Evolutionary conservation across 2,888 invertebrate genomes (phyloP).

Genomic region (Drosophila quasianomalipes): DNA sequence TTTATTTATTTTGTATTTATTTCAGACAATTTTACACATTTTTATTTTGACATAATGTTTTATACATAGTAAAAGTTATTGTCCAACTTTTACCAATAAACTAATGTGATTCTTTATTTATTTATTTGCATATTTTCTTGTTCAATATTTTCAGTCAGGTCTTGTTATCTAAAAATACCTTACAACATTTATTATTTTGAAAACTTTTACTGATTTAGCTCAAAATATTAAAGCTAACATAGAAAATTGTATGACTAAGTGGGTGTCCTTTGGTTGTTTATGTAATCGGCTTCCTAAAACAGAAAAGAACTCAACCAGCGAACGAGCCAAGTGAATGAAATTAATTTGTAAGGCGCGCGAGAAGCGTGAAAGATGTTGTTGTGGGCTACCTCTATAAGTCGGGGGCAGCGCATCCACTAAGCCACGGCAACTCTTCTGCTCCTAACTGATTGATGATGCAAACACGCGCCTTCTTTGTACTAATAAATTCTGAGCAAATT

Average conservation of each 20-base stretch:
- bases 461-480: conserved; percentile 81
- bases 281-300: conserved; percentile 43
- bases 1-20: background rate
- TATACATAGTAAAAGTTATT: background rate
- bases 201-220: background rate
- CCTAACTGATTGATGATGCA: conserved; percentile 80
- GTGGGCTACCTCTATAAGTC: conserved; percentile 38
- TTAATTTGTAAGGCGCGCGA: conserved; percentile 59
- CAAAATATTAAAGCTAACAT: background rate
- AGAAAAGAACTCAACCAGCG: background rate
- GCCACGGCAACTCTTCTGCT: conserved; percentile 25
- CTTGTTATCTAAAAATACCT: background rate
- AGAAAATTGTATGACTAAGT: background rate
- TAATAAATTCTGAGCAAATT: conserved; percentile 83
- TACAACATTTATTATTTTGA: background rate
- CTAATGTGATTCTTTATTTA: background rate
- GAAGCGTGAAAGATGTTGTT: conserved; percentile 50
- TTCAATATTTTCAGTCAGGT: background rate
- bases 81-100: background rate
- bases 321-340: conserved; percentile 30
- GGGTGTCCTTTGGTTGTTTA: conserved; percentile 26
- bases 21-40: background rate
- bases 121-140: background rate
- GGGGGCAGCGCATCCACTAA: conserved; percentile 40
- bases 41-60: background rate